These are phyloP conservation scores for Oostethus manadensis DNA, from an alignment of 2,113 vertebrate species.

Conservation along the genomic window DNA sequence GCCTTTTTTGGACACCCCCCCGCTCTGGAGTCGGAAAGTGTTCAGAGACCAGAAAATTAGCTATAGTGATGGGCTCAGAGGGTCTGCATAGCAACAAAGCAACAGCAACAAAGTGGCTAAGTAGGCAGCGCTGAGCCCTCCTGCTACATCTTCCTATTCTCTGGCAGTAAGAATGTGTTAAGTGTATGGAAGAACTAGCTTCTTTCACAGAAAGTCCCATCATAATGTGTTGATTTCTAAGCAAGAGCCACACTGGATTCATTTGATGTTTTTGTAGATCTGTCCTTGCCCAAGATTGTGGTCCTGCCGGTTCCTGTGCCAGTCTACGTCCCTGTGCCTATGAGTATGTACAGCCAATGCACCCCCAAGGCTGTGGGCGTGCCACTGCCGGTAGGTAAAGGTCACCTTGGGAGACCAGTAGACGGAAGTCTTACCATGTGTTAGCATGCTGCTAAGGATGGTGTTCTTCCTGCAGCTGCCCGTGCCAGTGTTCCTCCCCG, in stretches of 20 bases:
- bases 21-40: too few species aligned
- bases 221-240: too few species aligned
- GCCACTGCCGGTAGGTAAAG: constrained; percentile 84
- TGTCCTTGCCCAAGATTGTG: constrained; percentile 67
- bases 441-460: neutral
- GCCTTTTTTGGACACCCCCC: too few species aligned
- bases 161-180: too few species aligned
- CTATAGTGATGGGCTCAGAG: too few species aligned
- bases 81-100: too few species aligned
- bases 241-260: neutral
- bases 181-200: too few species aligned
- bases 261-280: constrained; percentile 39
- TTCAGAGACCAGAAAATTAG: too few species aligned
- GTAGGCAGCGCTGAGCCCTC: too few species aligned
- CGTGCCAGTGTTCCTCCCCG: constrained; percentile 88
- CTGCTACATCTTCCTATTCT: too few species aligned
- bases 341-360: constrained; percentile 92
- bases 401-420: neutral
- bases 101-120: too few species aligned
- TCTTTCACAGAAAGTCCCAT: too few species aligned
- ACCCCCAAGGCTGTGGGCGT: constrained; percentile 82
- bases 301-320: constrained; percentile 90
- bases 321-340: constrained; percentile 87
- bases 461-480: constrained; percentile 73
- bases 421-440: neutral